Base-by-base conservation (phyloP, 1,140 invertebrate species). In the Musca vetustissima region DNA sequence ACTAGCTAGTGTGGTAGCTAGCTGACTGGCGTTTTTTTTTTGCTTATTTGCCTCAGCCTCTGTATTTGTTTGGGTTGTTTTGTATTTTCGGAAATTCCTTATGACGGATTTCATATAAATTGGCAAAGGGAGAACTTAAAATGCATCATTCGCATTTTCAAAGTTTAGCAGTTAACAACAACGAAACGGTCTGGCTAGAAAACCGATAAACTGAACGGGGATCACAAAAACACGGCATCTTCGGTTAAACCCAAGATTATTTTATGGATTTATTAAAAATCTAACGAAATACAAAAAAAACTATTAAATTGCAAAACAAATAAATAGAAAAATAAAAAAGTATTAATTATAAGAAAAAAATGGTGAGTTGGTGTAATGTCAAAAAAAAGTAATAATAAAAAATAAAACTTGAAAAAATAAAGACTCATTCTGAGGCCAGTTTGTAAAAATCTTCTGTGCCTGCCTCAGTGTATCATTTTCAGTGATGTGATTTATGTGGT, bases 21-120 rank as follows among this genome's bases (percentile, higher is more conserved):
- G 49, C 28, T 59, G 36, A 43, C 36, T 57, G 21, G 22, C 14
- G 22, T 2, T 57, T 25, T 22, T 53, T 53, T 25, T 24, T 14
- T n/a, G n/a, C n/a, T n/a, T n/a, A n/a, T 55, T 57, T 57, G 14
- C 28, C n/a, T 32, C 55, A 32, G 55, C 17, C 17, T 36, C 14
- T 59, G 55, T 59, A n/a, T 15, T 32, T 59, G 55, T 59, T 7
- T 59, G 53, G 15, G 36, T 57, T 57, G 24, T 57, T 57, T 57
- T 57, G 11, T 25, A 4, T 57, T 61, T 61, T 61, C 11, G 57
- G 57, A 61, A 61, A 61, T 61, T 61, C 57, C 57, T 61, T 61
- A 36, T 61, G 57, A 61, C 57, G 28, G 32, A 61, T 61, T 61
- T 61, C 36, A 61, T 61, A 61, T 61, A 61, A 61, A 61, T 28